A percentile compares a stretch with the other conserved stretches of the same genome.
These are phyloP conservation scores for Cherax quadricarinatus DNA, from an alignment of 1,140 invertebrate species.

Conservation along the genomic window DNA sequence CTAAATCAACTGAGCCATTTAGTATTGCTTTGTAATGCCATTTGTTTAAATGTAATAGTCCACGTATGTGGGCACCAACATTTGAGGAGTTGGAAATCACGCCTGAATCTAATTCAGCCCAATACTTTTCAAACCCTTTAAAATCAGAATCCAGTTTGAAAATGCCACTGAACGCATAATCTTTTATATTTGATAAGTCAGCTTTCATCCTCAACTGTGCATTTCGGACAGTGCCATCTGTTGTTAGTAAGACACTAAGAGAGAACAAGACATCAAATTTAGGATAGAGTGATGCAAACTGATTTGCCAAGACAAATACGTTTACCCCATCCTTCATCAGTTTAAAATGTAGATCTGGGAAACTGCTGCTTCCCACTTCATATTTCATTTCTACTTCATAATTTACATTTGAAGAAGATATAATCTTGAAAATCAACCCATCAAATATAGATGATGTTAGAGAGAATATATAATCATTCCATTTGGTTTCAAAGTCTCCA, in stretches of 20 bases:
- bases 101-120: constrained; percentile 20
- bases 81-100: neutral
- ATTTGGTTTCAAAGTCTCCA: constrained; percentile 4
- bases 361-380: neutral
- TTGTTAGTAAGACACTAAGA: neutral
- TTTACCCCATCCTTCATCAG: neutral
- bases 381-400: constrained; percentile 14
- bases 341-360: constrained; percentile 31
- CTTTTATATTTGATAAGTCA: constrained; percentile 36
- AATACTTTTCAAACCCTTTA: constrained; percentile 53
- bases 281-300: constrained; percentile 18
- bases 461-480: constrained; percentile 17
- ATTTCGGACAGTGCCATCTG: neutral
- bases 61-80: neutral
- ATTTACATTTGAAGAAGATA: neutral
- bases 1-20: neutral
- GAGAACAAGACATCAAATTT: constrained; percentile 38
- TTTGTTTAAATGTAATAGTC: neutral
- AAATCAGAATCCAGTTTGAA: constrained; percentile 51
- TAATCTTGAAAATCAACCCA: neutral
- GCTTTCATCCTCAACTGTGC: constrained; percentile 19
- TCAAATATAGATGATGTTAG: constrained; percentile 5
- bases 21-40: constrained; percentile 37
- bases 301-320: constrained; percentile 8
- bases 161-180: constrained; percentile 22